Percentiles rank a stretch among this genome's conserved stretches.
These are phyloP conservation scores for Myodes glareolus DNA, from an alignment of 2,113 vertebrate species.

Conservation along the genomic window DNA sequence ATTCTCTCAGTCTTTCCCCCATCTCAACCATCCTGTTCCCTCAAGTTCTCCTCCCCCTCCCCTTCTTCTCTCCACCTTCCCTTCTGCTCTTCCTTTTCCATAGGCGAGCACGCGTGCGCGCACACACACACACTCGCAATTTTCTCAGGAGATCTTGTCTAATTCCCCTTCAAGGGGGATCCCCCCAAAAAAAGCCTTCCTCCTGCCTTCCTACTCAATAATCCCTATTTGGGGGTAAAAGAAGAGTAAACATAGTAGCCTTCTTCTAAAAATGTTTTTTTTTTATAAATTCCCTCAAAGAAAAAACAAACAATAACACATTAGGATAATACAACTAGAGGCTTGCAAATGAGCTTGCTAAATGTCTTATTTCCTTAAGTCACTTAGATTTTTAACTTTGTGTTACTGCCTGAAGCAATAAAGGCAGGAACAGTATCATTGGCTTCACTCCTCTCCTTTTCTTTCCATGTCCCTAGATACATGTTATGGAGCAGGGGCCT, in stretches of 20 bases:
- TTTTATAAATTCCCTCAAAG: conserved; percentile 35
- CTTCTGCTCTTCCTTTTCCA: too few species aligned
- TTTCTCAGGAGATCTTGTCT: too few species aligned
- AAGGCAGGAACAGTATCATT: conserved; percentile 62
- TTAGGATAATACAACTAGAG: conserved; percentile 31
- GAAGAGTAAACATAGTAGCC: neutral
- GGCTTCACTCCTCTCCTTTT: neutral
- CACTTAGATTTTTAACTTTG: conserved; percentile 68
- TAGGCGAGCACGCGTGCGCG: too few species aligned
- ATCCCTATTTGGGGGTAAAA: neutral
- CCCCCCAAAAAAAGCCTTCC: too few species aligned
- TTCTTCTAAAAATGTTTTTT: conserved; percentile 70
- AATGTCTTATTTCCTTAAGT: conserved; percentile 56
- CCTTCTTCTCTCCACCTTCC: too few species aligned
- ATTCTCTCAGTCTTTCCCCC: too few species aligned
- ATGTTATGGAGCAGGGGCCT: conserved; percentile 18
- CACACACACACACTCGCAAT: too few species aligned
- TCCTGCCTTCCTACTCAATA: neutral
- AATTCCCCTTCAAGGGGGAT: too few species aligned
- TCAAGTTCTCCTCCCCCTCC: too few species aligned
- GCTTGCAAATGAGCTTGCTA: conserved; percentile 58
- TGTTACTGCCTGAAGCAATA: conserved; percentile 44
- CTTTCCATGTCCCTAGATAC: neutral
- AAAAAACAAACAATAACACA: neutral
- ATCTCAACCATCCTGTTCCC: too few species aligned